Base-by-base conservation (phyloP, 2,888 invertebrate species). In the Rhagonycha fulva region DNA sequence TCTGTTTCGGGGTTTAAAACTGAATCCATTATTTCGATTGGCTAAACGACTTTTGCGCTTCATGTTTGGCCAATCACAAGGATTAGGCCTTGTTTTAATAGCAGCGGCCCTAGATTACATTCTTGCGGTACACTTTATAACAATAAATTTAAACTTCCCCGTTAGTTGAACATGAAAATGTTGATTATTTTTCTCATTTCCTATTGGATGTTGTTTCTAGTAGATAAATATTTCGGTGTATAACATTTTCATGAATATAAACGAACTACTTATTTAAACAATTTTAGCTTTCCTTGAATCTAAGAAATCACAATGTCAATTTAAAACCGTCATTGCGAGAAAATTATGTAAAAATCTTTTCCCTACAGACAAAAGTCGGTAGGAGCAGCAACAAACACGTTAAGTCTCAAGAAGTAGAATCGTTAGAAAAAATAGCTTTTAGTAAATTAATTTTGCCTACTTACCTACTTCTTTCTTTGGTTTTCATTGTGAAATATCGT, bases 331-430 rank as follows among this genome's bases (percentile, higher is more conserved):
- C 63, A 67, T 71, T 67, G 71, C 62, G 62, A 71, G 62, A 26
- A 75, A 71, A 75, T 75, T 75, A 75, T 75, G 75, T 71, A 75
- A 75, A 74, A 75, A 67, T 71, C 75, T 75, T 66, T 71, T 75
- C 75, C 71, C 75, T n/a, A 68, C 62, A 71, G 75, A 67, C 62
- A 32, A 68, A 74, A 70, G 68, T 70, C 63, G 14, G 74, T 30
- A 63, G 66, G 63, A 70, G 70, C 74, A 63, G 71, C 23, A 32
- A 71, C 67, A 68, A 66, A 70, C 70, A 32, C 32, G 32, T 68
- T 32, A 11, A 14, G 30, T 63, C 68, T 19, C 62, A 76, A 76
- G 71, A 72, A 63, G 76, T 70, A 63, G 72, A 76, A 73, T 75
- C 72, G 76, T 68, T 76, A 76, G 72, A 70, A 73, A 70, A 67